These are phyloP conservation scores for Crioceris asparagi DNA, from an alignment of 2,888 invertebrate genomes.

Conservation along the genomic window DNA sequence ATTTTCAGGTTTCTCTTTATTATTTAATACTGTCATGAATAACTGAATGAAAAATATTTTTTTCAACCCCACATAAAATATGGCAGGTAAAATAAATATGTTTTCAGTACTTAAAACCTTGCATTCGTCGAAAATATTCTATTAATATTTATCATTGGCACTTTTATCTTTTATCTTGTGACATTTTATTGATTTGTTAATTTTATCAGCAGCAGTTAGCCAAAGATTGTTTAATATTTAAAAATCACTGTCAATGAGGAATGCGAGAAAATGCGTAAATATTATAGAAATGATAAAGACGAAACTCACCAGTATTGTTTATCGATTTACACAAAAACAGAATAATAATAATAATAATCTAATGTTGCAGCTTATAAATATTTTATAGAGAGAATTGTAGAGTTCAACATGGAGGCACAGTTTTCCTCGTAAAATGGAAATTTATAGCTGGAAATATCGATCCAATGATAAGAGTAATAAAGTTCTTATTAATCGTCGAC, in stretches of 20 bases:
- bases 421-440: too few relatives aligned
- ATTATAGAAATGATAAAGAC: constrained; percentile 23
- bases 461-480: too few relatives aligned
- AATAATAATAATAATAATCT: too few relatives aligned
- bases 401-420: too few relatives aligned
- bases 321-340: too few relatives aligned
- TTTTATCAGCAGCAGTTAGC: constrained; percentile 29
- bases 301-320: constrained; percentile 20
- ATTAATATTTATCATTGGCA: background rate
- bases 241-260: constrained; percentile 26
- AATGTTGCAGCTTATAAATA: too few relatives aligned
- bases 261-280: constrained; percentile 19
- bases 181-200: constrained; percentile 28
- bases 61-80: background rate
- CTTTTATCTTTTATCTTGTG: constrained; percentile 3
- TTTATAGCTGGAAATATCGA: too few relatives aligned
- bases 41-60: background rate
- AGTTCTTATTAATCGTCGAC: too few relatives aligned
- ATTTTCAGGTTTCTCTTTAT: too few relatives aligned
- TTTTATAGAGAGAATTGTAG: too few relatives aligned
- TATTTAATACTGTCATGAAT: too few relatives aligned
- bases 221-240: constrained; percentile 30
- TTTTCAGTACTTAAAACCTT: background rate
- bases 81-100: background rate
- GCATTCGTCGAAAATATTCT: background rate